phyloP scores from a whole-genome alignment of 2,113 vertebrate genomes.

The Dasyornis broadbenti region DNA sequence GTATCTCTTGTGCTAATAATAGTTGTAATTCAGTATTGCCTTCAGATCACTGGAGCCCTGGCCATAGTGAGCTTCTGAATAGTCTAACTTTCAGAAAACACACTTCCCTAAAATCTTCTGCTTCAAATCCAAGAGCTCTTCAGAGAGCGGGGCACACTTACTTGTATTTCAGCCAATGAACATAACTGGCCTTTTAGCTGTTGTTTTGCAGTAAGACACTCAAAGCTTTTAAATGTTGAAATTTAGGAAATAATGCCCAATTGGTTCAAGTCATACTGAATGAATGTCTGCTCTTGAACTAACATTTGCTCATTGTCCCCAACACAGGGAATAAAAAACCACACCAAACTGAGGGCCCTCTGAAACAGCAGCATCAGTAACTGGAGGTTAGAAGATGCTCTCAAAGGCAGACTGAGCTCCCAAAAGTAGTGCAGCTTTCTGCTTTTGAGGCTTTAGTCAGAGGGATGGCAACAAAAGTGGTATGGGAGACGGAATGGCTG shows the following conservation, averaged over 20 bases:
- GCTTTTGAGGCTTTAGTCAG: not conserved
- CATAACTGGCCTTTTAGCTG: not conserved
- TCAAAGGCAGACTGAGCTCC: not conserved
- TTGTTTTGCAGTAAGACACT: slow-evolving; percentile 11
- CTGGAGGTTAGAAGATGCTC: not conserved
- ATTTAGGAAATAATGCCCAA: not conserved
- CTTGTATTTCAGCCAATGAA: slow-evolving; percentile 37
- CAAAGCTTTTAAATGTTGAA: not conserved
- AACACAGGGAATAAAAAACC: not conserved
- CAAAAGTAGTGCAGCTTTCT: not conserved
- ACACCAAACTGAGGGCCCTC: not conserved
- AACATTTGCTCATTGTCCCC: not conserved
- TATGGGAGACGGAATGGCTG: not conserved
- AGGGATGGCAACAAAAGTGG: not conserved
- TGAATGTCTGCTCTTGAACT: not conserved
- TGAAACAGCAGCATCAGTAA: not conserved
- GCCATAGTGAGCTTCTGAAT: not conserved
- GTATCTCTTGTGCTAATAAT: slow-evolving; percentile 32
- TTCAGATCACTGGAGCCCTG: not conserved
- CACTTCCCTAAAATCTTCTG: not conserved
- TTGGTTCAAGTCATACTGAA: not conserved
- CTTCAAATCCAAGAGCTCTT: not conserved
- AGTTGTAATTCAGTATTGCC: not conserved
- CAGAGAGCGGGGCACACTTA: not conserved
- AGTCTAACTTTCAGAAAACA: not conserved